Base-by-base conservation (phyloP, 2,888 invertebrate genomes). In the Seira musarum region DNA sequence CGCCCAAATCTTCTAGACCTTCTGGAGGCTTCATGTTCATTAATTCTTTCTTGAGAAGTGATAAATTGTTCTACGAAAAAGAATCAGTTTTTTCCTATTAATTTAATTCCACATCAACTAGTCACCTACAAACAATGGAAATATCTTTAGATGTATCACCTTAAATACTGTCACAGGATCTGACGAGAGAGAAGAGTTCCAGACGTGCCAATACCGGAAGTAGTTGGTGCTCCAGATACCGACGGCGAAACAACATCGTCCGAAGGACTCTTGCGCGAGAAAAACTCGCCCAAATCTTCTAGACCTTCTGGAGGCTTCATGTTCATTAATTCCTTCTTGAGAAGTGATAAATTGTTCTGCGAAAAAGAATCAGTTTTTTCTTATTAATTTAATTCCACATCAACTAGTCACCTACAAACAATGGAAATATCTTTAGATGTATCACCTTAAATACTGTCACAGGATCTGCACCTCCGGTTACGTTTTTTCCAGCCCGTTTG, bases 321-420 rank as follows among this genome's bases (percentile, higher is more conserved):
- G 90, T 95, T 95, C 83, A 92, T 92, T 86, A 97, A 90, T 90
- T 96, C 96, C 89, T 96, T 96, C 87, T 95, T 93, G 83, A 97
- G 90, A 88, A 95, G 93, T 85, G 93, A 92, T 89, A 94, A 94
- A 89, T 95, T 94, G 76, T 94, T 92, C 92, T 95, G 68, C n/a
- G 76, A 69, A 25, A 19, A 17, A 13, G 65, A 40, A n/a, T 61
- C 24, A 0, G 35, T 35, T 19, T 30, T 22, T 57, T 22, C 57
- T 10, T n/a, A n/a, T n/a, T n/a, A n/a, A n/a, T n/a, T n/a, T n/a
- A n/a, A n/a, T n/a, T n/a, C n/a, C n/a, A n/a, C n/a, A n/a, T n/a
- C n/a, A n/a, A n/a, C n/a, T n/a, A n/a, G n/a, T n/a, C n/a, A n/a
- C n/a, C n/a, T n/a, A n/a, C n/a, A n/a, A n/a, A n/a, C n/a, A n/a